Conservation (phyloP, 2,113 vertebrate species). For the Podarcis raffonei region DNA sequence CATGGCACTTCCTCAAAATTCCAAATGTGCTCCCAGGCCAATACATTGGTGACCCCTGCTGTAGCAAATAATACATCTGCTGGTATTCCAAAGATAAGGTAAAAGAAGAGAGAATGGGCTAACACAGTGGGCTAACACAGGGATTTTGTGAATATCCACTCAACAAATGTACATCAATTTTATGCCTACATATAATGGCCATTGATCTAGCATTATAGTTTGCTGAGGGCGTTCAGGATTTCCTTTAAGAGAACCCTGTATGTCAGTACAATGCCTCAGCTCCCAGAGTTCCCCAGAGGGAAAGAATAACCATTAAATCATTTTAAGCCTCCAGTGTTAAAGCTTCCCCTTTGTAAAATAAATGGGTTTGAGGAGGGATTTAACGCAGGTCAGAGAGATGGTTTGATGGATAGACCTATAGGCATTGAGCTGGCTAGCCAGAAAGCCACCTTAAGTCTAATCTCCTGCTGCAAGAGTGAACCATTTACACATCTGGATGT, state of each 20-base stretch:
- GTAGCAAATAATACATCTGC: no score
- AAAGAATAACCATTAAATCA: neutral
- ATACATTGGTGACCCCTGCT: no score
- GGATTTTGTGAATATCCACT: neutral
- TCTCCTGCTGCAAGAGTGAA: neutral
- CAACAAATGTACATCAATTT: neutral
- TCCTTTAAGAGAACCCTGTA: neutral
- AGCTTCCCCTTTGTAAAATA: neutral
- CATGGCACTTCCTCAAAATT: no score
- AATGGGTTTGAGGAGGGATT: neutral
- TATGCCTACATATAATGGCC: neutral
- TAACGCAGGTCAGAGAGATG: neutral
- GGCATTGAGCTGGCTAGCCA: neutral
- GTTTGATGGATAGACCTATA: neutral
- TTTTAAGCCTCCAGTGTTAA: neutral
- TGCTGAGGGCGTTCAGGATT: neutral
- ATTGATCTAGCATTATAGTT: neutral
- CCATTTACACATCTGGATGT: neutral
- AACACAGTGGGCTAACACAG: neutral
- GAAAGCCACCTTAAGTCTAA: neutral
- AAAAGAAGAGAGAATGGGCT: neutral
- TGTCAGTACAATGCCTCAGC: neutral
- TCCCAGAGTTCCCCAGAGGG: no score
- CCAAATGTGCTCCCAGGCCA: no score
- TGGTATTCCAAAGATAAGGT: no score